Evolutionary conservation across 2,113 vertebrate species (phyloP).

Genomic region (Drymodes brunneopygia): DNA sequence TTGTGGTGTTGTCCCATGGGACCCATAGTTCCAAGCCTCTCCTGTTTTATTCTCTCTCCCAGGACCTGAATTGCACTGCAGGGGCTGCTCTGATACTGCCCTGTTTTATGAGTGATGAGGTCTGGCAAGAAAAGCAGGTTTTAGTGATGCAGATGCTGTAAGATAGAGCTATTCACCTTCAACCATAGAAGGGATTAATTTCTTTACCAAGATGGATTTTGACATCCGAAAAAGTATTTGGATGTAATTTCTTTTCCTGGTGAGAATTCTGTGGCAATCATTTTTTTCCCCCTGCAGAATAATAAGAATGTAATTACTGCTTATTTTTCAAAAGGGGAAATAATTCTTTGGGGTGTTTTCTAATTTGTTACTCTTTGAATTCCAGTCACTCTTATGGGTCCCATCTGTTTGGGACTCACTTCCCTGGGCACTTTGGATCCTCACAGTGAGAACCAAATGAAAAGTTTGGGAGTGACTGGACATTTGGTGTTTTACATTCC

Average conservation of each 20-base stretch:
- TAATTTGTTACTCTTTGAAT: neutral
- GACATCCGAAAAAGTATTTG: neutral
- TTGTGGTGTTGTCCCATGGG: neutral
- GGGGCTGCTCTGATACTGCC: neutral
- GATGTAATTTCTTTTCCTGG: neutral
- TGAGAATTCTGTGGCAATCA: neutral
- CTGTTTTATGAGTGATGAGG: neutral
- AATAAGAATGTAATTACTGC: neutral
- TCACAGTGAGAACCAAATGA: neutral
- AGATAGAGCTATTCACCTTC: neutral
- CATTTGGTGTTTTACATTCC: neutral
- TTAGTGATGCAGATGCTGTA: neutral
- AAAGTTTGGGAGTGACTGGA: neutral
- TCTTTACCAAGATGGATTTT: neutral
- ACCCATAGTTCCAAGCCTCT: neutral
- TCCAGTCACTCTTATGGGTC: neutral
- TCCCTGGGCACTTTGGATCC: neutral
- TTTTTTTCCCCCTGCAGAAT: neutral
- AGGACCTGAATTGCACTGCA: neutral
- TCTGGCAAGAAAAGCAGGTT: neutral
- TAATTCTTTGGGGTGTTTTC: neutral
- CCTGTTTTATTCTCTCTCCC: neutral
- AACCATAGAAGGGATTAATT: neutral
- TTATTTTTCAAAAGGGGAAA: neutral
- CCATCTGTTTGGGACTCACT: neutral